These are phyloP conservation scores for Baryphthengus martii DNA, from an alignment of 2,113 vertebrate genomes.

Conservation along the genomic window DNA sequence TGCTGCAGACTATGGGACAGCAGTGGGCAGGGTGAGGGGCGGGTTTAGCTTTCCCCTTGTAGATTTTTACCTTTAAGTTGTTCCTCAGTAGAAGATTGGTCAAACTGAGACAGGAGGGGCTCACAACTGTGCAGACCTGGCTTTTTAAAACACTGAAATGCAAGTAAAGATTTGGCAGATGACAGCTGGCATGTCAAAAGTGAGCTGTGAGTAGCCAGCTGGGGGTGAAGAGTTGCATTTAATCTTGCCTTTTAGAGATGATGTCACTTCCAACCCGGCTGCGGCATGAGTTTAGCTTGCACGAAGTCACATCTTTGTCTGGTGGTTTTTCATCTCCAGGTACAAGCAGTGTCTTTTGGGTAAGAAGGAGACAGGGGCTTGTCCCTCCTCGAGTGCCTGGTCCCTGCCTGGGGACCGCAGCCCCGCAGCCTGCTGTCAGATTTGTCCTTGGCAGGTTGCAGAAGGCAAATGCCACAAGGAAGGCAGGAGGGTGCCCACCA, in stretches of 20 bases:
- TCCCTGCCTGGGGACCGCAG: not conserved
- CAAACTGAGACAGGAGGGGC: not conserved
- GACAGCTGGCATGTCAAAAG: not conserved
- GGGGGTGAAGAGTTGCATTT: not conserved
- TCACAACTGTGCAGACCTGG: not conserved
- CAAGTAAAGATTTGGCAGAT: not conserved
- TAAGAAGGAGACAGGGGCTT: not conserved
- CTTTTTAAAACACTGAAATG: not conserved
- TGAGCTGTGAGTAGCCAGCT: not conserved
- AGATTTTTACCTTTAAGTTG: not conserved
- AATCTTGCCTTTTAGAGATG: conserved; percentile 1
- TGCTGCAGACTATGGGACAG: not conserved
- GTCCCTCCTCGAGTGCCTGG: not conserved
- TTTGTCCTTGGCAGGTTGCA: not conserved
- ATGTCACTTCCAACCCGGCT: not conserved
- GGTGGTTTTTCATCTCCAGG: not conserved
- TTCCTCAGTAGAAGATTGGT: not conserved
- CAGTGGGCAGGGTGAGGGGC: not conserved
- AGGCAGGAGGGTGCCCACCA: not conserved
- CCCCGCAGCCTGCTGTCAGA: not conserved
- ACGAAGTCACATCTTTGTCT: not conserved
- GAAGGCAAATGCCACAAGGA: not conserved
- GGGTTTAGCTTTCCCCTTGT: not conserved
- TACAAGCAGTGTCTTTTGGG: not conserved
- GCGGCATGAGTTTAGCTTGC: not conserved